phyloP scores from a whole-genome alignment of 2,888 invertebrate genomes.

The Morpho deidamia region DNA sequence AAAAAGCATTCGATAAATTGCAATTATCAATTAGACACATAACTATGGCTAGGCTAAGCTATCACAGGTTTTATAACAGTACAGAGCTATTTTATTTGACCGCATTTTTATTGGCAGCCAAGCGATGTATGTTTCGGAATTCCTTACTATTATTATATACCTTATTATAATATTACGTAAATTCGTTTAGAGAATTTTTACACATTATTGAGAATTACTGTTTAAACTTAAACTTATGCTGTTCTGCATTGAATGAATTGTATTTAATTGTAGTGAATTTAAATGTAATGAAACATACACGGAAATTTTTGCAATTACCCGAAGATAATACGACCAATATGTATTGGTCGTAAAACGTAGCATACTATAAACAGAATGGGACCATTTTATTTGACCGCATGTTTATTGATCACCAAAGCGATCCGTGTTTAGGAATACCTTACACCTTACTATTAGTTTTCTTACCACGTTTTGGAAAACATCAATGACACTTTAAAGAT shows the following conservation, averaged over 20 bases:
- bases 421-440: neutral
- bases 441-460: neutral
- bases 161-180: too few relatives aligned
- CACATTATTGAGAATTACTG: too few relatives aligned
- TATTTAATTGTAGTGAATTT: neutral
- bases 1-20: too few relatives aligned
- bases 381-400: neutral
- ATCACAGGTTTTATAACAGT: too few relatives aligned
- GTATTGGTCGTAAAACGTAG: neutral
- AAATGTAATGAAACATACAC: neutral
- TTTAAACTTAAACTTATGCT: too few relatives aligned
- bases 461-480: too few relatives aligned
- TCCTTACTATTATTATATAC: neutral
- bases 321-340: conserved; percentile 2
- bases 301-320: neutral
- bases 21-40: too few relatives aligned
- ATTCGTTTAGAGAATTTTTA: too few relatives aligned
- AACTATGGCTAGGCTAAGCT: too few relatives aligned
- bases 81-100: neutral
- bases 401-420: conserved; percentile 1
- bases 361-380: neutral
- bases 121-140: neutral
- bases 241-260: too few relatives aligned
- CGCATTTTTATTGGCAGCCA: neutral
- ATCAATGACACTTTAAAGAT: too few relatives aligned